A percentile compares a stretch with the other conserved stretches of the same genome.
Conservation (phyloP, 2,888 invertebrate genomes). For the Epirrhoe alternata region DNA sequence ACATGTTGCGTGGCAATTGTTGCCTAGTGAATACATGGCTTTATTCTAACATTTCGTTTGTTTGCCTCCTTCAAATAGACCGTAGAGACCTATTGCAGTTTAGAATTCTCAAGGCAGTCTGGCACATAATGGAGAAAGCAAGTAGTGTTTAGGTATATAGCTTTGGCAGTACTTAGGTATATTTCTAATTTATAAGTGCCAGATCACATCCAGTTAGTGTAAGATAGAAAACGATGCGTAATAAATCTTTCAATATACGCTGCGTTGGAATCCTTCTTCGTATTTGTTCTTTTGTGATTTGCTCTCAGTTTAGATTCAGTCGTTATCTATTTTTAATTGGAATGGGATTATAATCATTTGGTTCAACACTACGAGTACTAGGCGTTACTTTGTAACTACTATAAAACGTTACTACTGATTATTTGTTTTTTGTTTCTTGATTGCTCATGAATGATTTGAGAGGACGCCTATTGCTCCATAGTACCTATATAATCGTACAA, state of each 20-base stretch:
- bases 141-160: not conserved
- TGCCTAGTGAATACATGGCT: conserved; percentile 11
- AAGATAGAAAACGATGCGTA: conserved; percentile 36
- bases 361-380: not conserved
- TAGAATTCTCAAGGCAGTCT: conserved; percentile 5
- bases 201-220: conserved; percentile 22
- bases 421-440: too few relatives aligned
- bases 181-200: conserved; percentile 17
- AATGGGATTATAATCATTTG: conserved; percentile 13
- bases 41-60: conserved; percentile 46
- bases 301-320: conserved; percentile 30
- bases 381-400: not conserved
- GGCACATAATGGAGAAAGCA: not conserved
- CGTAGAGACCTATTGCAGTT: conserved; percentile 26
- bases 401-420: too few relatives aligned
- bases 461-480: too few relatives aligned
- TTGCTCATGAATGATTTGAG: too few relatives aligned
- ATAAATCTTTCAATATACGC: conserved; percentile 47
- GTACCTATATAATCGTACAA: too few relatives aligned
- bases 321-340: conserved; percentile 25
- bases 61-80: conserved; percentile 40
- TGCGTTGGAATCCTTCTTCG: conserved; percentile 36
- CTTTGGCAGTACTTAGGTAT: not conserved
- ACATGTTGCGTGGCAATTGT: too few relatives aligned
- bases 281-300: conserved; percentile 32